Percentiles rank a stretch among this genome's conserved stretches.
Evolutionary conservation across 2,113 vertebrate species (phyloP).

Genomic region (Boleophthalmus pectinirostris): DNA sequence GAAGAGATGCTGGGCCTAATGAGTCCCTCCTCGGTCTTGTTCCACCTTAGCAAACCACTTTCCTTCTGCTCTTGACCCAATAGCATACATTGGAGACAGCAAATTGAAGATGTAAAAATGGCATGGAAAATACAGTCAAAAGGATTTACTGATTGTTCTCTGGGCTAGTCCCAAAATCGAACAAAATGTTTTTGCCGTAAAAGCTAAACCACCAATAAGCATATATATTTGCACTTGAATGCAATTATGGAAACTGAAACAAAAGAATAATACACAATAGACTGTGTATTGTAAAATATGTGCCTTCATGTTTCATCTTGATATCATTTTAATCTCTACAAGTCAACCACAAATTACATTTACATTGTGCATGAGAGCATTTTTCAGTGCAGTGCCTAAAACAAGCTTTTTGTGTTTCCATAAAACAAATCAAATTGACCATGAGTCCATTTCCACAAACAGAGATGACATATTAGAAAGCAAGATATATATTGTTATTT

Average conservation of each 20-base stretch:
- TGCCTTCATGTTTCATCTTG: neutral
- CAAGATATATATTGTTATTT: neutral
- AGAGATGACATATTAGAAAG: neutral
- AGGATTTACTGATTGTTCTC: no score
- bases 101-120: conserved; percentile 15
- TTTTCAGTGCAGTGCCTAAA: neutral
- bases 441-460: conserved; percentile 16
- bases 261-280: neutral
- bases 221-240: no score
- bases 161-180: no score
- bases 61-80: conserved; percentile 21
- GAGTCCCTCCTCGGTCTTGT: conserved; percentile 47
- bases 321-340: no score
- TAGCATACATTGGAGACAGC: conserved; percentile 33
- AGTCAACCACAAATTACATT: neutral
- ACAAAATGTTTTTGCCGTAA: neutral
- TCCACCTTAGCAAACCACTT: conserved; percentile 28
- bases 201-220: neutral
- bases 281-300: neutral
- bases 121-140: no score
- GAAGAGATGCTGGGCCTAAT: conserved; percentile 53
- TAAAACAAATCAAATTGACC: neutral
- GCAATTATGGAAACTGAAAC: neutral
- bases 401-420: neutral
- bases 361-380: neutral